phyloP scores from a whole-genome alignment of 2,888 invertebrate genomes.

The Caenorhabditis sulstoni region DNA sequence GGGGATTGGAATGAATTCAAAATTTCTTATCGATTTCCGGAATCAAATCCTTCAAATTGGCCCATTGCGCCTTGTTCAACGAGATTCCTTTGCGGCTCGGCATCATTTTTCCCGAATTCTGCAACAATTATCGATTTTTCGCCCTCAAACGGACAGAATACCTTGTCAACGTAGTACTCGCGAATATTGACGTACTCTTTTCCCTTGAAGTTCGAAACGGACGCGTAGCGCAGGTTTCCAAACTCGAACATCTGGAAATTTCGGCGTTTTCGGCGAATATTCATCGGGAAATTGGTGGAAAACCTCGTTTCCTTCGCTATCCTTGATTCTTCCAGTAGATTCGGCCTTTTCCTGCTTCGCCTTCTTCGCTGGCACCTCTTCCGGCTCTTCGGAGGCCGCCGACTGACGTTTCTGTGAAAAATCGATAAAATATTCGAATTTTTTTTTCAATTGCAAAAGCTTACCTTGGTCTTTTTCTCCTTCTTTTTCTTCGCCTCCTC shows the following conservation, averaged over 20 bases:
- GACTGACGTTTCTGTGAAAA: conserved; percentile 29
- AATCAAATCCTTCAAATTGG: conserved; percentile 66
- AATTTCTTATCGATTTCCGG: conserved; percentile 65
- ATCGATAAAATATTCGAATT: neutral
- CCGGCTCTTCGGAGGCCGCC: conserved; percentile 13
- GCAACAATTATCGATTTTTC: conserved; percentile 18
- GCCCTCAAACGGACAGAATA: conserved; percentile 2
- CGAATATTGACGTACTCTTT: conserved; percentile 73
- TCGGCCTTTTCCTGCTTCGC: conserved; percentile 17
- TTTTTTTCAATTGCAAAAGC: neutral
- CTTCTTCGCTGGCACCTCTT: neutral
- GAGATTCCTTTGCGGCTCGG: conserved; percentile 76
- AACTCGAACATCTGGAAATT: conserved; percentile 70
- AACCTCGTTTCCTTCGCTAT: conserved; percentile 50
- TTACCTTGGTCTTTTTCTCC: conserved; percentile 29
- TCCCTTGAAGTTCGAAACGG: conserved; percentile 70
- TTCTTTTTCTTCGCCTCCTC: conserved; percentile 15
- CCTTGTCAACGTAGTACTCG: conserved; percentile 77
- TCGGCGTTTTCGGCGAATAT: no score
- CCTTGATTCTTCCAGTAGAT: conserved; percentile 31
- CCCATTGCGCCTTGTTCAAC: conserved; percentile 69
- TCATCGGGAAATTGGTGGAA: neutral
- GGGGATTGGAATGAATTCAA: neutral
- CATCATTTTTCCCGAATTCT: conserved; percentile 70
- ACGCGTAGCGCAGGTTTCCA: conserved; percentile 69